Evolutionary conservation across 2,113 vertebrate species (phyloP).

Genomic region (Gila orcuttii): DNA sequence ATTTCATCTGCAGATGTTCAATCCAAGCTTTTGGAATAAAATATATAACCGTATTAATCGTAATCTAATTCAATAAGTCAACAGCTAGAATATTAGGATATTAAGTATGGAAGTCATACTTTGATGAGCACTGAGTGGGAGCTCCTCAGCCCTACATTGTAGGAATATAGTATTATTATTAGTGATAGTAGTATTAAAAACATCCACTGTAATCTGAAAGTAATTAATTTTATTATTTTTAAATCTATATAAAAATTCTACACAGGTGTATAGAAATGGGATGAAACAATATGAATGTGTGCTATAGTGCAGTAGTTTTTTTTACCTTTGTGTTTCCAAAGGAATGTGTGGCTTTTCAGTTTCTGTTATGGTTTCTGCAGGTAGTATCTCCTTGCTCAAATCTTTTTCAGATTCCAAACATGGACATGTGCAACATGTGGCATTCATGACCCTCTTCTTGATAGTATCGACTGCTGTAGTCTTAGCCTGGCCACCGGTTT

Average conservation of each 20-base stretch:
- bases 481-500: constrained; percentile 48
- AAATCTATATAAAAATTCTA: neutral
- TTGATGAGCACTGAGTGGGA: neutral
- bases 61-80: neutral
- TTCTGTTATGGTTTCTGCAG: neutral
- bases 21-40: constrained; percentile 62
- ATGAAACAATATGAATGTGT: neutral
- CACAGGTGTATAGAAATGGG: neutral
- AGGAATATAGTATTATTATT: neutral
- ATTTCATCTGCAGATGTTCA: constrained; percentile 57
- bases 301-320: neutral
- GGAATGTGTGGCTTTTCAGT: neutral
- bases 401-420: constrained; percentile 11
- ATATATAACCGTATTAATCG: neutral
- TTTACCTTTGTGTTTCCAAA: neutral
- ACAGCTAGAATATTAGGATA: neutral
- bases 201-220: neutral
- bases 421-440: constrained; percentile 59
- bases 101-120: neutral
- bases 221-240: neutral
- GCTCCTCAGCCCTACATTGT: neutral
- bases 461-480: neutral
- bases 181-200: neutral
- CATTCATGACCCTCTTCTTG: constrained; percentile 35
- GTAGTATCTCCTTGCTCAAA: neutral